Base-by-base conservation (phyloP, 1,140 invertebrate species). In the Tetramorium parvispinum region DNA sequence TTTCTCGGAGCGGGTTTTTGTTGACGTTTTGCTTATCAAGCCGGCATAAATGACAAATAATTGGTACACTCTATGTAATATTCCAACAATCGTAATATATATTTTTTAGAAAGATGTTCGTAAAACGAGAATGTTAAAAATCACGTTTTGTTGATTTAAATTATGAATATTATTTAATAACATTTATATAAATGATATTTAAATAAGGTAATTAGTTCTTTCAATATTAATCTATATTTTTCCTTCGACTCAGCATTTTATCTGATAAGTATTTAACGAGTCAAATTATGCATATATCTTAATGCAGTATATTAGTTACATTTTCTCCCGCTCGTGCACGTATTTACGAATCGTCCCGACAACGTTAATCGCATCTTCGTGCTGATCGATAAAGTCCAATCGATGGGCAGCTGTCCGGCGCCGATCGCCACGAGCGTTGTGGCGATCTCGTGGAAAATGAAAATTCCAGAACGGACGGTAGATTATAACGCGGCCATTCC, bases 381-480 rank as follows among this genome's bases (percentile, higher is more conserved):
- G 21, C 13, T 11, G 61, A 65, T 81, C 68, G 55, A 83, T 83
- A 59, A 83, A 49, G n/a, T 13, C 27, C 55, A 24, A 83, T 83
- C 79, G 68, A 57, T 73, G 51, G 43, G n/a, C 37, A n/a, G 55
- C 40, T 13, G 57, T 43, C 40, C 46, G 27, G 57, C 18, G 49
- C 18, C 66, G 27, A 75, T 68, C 65, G 65, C 40, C 37, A 43
- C 21, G 24, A 32, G 40, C 70, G 40, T 37, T 24, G 57, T 11
- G 40, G n/a, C 68, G 55, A 46, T 32, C 40, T 59, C n/a, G 27
- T 24, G 66, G 53, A 83, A 83, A 75, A 83, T 75, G 70, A 73
- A 83, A 75, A 75, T 83, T 73, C 53, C 79, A 37, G 68, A 49
- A 75, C 40, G 43, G 61, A 21, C 76, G 53, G 76, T 66, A 51